phyloP scores from a whole-genome alignment of 2,113 vertebrate genomes.

The Cranoglanis bouderius region DNA sequence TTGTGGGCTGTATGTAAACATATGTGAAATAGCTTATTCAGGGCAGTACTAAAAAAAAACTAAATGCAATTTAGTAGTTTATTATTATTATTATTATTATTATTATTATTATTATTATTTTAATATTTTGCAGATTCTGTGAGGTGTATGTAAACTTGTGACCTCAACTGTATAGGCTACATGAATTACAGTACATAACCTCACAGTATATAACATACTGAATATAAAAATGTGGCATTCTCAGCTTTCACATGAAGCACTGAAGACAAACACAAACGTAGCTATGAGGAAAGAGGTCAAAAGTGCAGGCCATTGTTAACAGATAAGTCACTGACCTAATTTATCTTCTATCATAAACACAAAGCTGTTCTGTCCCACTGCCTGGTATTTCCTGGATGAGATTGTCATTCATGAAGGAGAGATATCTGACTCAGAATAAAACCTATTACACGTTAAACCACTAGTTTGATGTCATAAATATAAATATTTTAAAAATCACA shows the following conservation, averaged over 20 bases:
- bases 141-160: too few relatives aligned
- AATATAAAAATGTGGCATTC: not conserved
- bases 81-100: too few relatives aligned
- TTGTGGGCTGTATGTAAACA: too few relatives aligned
- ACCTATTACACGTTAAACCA: not conserved
- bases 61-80: too few relatives aligned
- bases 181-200: not conserved
- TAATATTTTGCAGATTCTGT: too few relatives aligned
- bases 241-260: not conserved
- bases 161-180: not conserved
- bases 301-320: conserved; percentile 15
- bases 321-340: conserved; percentile 14
- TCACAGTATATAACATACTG: not conserved
- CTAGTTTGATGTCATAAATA: not conserved
- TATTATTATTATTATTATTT: too few relatives aligned
- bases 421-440: not conserved
- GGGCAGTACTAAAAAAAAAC: too few relatives aligned
- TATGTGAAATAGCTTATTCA: too few relatives aligned
- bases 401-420: conserved; percentile 10
- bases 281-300: not conserved
- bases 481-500: not conserved
- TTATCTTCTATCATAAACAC: conserved; percentile 57
- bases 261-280: not conserved
- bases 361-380: conserved; percentile 25
- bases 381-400: conserved; percentile 60